These are phyloP conservation scores for Triplophysa rosa DNA, from an alignment of 2,113 vertebrate species.

Conservation along the genomic window DNA sequence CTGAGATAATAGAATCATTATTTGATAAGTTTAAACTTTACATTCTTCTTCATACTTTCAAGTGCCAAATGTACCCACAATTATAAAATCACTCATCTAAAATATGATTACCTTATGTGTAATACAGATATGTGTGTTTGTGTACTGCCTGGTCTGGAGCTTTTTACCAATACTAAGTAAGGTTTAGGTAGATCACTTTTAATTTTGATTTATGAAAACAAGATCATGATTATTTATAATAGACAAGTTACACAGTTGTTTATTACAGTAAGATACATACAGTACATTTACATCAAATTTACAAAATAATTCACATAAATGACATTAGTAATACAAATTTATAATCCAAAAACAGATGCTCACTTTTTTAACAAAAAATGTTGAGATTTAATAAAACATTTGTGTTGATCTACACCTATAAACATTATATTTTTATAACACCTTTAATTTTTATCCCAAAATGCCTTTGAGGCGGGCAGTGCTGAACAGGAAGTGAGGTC, in stretches of 20 bases:
- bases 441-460: too few species aligned
- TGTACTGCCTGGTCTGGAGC: neutral
- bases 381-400: neutral
- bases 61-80: too few species aligned
- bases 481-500: conserved; percentile 11
- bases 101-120: too few species aligned
- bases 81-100: too few species aligned
- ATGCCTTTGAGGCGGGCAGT: neutral
- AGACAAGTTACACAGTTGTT: neutral
- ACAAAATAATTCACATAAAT: neutral
- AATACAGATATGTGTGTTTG: too few species aligned
- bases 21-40: too few species aligned
- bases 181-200: neutral
- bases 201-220: neutral
- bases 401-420: neutral
- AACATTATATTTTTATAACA: neutral
- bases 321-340: neutral
- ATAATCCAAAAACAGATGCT: neutral
- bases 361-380: neutral
- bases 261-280: neutral
- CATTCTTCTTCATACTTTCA: too few species aligned
- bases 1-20: too few species aligned
- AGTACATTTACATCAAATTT: neutral
- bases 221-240: neutral
- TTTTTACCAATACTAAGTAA: neutral